These are phyloP conservation scores for Casuarius casuarius DNA, from an alignment of 2,113 vertebrate species.

Conservation along the genomic window DNA sequence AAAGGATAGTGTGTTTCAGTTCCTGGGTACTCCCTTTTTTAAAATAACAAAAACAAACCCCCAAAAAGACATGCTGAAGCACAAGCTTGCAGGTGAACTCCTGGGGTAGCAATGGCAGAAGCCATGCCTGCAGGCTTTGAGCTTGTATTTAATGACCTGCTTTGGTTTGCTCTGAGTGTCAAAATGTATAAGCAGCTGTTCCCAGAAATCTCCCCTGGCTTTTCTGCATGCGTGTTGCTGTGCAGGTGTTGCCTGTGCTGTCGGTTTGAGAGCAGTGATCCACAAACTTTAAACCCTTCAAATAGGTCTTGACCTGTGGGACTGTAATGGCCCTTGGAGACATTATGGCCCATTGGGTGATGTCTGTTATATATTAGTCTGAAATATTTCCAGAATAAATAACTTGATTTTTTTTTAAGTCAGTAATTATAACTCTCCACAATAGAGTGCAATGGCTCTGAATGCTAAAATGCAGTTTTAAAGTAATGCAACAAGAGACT, in stretches of 20 bases:
- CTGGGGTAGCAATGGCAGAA: background rate
- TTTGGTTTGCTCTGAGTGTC: background rate
- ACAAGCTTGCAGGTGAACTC: background rate
- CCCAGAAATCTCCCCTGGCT: background rate
- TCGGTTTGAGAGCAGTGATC: conserved; percentile 25
- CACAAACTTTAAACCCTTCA: conserved; percentile 41
- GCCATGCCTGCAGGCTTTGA: background rate
- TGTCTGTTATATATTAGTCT: conserved; percentile 56
- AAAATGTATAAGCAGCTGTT: conserved; percentile 3
- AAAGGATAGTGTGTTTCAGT: background rate
- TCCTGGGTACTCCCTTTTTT: background rate
- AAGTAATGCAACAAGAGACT: conserved; percentile 26
- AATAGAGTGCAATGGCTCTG: background rate
- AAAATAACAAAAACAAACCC: background rate
- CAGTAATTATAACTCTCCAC: conserved; percentile 28
- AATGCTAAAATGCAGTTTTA: conserved; percentile 16
- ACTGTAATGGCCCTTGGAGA: conserved; percentile 18
- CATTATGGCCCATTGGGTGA: background rate
- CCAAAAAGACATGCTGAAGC: background rate
- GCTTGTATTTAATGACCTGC: background rate
- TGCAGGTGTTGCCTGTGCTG: conserved; percentile 36
- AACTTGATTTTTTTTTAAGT: background rate
- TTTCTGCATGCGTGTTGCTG: background rate
- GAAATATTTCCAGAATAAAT: conserved; percentile 50
- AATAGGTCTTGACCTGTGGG: conserved; percentile 26